Conservation (phyloP, 2,888 invertebrate genomes). For the Syrista parreyssii region DNA sequence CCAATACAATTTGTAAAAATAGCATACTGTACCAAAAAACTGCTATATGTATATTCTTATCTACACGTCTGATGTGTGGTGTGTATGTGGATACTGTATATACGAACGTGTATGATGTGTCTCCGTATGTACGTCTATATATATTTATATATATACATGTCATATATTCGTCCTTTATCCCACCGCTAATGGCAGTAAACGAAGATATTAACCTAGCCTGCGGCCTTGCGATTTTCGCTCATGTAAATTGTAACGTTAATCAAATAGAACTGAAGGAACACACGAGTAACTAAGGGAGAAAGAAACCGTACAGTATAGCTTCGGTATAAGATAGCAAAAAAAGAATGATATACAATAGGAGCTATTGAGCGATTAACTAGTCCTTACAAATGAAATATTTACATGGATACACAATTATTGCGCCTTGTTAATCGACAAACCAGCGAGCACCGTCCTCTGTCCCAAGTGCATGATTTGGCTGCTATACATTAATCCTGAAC, state of each 20-base stretch:
- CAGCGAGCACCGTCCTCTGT: not conserved
- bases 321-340: not conserved
- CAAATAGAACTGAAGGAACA: not conserved
- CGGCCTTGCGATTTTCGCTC: slow-evolving; percentile 1
- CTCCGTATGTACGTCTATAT: not conserved
- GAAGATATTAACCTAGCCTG: not conserved
- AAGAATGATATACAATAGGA: not conserved
- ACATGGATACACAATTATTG: not conserved
- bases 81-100: not conserved
- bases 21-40: slow-evolving; percentile 61
- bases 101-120: not conserved
- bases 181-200: not conserved
- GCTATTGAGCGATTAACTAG: not conserved
- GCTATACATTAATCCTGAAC: not conserved
- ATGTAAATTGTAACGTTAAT: not conserved
- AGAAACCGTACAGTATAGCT: not conserved
- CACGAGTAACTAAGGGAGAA: not conserved
- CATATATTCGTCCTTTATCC: not conserved
- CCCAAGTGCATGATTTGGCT: not conserved
- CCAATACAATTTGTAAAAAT: slow-evolving; percentile 64
- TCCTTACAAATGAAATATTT: not conserved
- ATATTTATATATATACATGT: slow-evolving; percentile 4
- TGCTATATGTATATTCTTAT: slow-evolving; percentile 35
- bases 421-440: not conserved
- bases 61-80: not conserved